phyloP scores from a whole-genome alignment of 1,140 invertebrate genomes.

The Drosophila novamexicana region DNA sequence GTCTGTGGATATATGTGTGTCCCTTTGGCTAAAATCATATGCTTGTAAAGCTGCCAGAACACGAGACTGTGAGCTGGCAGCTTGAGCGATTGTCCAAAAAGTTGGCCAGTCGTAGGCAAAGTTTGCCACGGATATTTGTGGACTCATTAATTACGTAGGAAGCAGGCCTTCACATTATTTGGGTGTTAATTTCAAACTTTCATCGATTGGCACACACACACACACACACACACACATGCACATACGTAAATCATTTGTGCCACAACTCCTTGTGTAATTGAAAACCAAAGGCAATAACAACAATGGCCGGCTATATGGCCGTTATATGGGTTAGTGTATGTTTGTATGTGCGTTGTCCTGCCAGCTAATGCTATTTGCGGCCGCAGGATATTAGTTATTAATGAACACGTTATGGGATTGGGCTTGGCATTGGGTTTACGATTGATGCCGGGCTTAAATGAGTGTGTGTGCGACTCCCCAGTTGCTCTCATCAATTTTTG shows the following conservation, averaged over 20 bases:
- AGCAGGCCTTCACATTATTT: conserved; percentile 43
- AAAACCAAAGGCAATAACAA: conserved; percentile 75
- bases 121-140: conserved; percentile 66
- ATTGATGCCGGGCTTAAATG: conserved; percentile 1
- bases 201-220: conserved; percentile 55
- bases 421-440: background rate
- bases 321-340: conserved; percentile 19
- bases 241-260: conserved; percentile 36
- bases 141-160: conserved; percentile 78
- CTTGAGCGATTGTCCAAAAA: conserved; percentile 75
- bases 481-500: conserved; percentile 29
- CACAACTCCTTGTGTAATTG: conserved; percentile 69
- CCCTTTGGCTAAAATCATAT: conserved; percentile 65
- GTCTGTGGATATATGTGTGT: background rate
- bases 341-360: conserved; percentile 15
- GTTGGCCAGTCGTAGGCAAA: conserved; percentile 56
- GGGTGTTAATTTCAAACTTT: conserved; percentile 82
- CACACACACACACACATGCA: conserved; percentile 22
- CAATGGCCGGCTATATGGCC: conserved; percentile 38
- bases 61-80: conserved; percentile 33
- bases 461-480: conserved; percentile 11
- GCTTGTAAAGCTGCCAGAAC: conserved; percentile 66
- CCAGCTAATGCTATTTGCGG: conserved; percentile 73
- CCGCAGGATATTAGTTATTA: conserved; percentile 80
- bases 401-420: conserved; percentile 66